These are phyloP conservation scores for Myzus persicae DNA, from an alignment of 1,140 invertebrate species.

Conservation along the genomic window DNA sequence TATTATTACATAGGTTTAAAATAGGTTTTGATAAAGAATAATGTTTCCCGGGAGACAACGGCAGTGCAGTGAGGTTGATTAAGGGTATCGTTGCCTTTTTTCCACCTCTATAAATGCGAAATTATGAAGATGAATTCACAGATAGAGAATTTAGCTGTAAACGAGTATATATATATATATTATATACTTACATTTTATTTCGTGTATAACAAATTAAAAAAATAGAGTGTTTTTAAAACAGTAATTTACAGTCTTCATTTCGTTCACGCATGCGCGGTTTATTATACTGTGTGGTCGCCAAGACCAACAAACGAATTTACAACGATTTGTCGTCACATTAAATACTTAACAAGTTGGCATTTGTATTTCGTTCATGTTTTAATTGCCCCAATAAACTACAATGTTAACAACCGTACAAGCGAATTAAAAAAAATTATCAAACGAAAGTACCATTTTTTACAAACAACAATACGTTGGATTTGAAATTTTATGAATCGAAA, in stretches of 20 bases:
- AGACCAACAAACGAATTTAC: neutral
- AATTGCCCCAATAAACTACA: neutral
- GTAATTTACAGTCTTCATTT: neutral
- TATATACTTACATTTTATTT: neutral
- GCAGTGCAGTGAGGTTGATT: neutral
- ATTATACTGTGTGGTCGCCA: neutral
- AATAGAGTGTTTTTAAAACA: neutral
- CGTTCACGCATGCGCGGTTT: neutral
- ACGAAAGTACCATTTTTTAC: neutral
- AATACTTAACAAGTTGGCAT: neutral
- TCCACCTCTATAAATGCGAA: slow-evolving; percentile 19
- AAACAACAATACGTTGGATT: no score
- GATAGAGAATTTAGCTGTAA: neutral
- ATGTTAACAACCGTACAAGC: neutral
- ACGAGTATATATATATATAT: no score
- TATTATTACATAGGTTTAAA: slow-evolving; percentile 28
- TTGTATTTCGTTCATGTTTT: neutral
- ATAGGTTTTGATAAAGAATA: slow-evolving; percentile 42
- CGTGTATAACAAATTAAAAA: neutral
- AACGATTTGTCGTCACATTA: neutral
- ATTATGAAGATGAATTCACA: slow-evolving; percentile 40
- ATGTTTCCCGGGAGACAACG: neutral
- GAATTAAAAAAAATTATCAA: neutral
- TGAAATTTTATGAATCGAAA: neutral
- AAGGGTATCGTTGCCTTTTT: neutral